phyloP scores from a whole-genome alignment of 1,140 invertebrate species.

The Manduca sexta region DNA sequence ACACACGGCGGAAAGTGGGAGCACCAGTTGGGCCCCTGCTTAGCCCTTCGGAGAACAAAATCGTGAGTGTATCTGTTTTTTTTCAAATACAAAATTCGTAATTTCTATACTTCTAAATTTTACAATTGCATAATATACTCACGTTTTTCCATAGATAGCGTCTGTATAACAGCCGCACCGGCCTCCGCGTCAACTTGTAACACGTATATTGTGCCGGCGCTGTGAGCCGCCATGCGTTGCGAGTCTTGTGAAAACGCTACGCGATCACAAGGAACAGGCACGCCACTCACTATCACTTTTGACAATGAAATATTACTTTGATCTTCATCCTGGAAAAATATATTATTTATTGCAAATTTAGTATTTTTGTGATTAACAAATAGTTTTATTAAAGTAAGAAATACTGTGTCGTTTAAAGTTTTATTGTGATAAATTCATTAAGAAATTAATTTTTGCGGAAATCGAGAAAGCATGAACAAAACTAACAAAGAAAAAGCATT shows the following conservation, averaged over 20 bases:
- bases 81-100: too few species aligned
- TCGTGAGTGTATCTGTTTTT: too few species aligned
- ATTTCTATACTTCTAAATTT: too few species aligned
- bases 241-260: conserved; percentile 67
- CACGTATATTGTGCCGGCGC: conserved; percentile 34
- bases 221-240: conserved; percentile 41
- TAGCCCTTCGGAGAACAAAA: too few species aligned
- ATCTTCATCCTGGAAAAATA: conserved; percentile 47
- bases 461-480: too few species aligned
- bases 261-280: conserved; percentile 57
- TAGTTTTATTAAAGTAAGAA: too few species aligned
- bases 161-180: conserved; percentile 47
- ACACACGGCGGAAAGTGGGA: too few species aligned
- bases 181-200: conserved; percentile 59
- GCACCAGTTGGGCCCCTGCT: too few species aligned
- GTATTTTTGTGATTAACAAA: background rate
- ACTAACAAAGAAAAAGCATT: too few species aligned
- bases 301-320: conserved; percentile 54
- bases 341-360: background rate
- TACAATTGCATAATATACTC: conserved; percentile 30
- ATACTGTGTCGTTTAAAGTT: too few species aligned
- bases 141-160: conserved; percentile 50
- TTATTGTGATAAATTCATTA: too few species aligned
- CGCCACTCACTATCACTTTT: conserved; percentile 60
- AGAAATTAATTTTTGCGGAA: too few species aligned